These are phyloP conservation scores for Tonatia bakeri DNA, from an alignment of 2,113 vertebrate genomes.

Conservation along the genomic window DNA sequence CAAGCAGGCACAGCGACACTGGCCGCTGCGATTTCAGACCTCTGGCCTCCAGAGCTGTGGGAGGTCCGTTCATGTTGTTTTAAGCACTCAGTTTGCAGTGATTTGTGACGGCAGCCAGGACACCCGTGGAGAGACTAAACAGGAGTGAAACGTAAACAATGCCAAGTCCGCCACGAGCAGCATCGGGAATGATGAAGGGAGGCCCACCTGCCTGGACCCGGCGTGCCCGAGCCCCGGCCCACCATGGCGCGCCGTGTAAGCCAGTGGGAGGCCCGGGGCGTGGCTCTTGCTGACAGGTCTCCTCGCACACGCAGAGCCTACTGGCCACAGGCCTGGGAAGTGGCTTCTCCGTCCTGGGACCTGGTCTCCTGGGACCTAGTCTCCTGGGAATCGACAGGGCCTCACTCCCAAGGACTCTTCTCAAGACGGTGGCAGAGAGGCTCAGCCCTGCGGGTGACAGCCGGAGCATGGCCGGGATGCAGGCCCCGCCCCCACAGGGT, in stretches of 20 bases:
- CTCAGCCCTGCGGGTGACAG: not conserved
- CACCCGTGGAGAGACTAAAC: not conserved
- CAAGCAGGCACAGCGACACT: accelerated
- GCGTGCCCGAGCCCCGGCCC: not conserved
- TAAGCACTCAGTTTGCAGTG: not conserved
- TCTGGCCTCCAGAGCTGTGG: not conserved
- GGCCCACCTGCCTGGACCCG: not conserved
- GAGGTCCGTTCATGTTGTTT: not conserved
- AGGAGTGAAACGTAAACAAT: not conserved
- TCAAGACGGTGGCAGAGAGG: too few species aligned
- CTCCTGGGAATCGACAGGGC: not conserved
- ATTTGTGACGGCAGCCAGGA: not conserved
- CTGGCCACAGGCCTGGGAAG: too few species aligned
- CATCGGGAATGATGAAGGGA: not conserved
- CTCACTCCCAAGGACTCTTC: not conserved
- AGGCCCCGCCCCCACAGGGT: accelerated
- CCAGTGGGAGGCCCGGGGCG: too few species aligned
- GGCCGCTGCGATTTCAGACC: not conserved
- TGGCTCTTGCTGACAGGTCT: not conserved
- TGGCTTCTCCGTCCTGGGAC: not conserved
- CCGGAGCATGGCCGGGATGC: accelerated
- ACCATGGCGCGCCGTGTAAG: accelerated
- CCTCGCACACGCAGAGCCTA: not conserved
- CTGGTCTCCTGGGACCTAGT: not conserved
- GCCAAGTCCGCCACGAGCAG: accelerated